phyloP scores from a whole-genome alignment of 2,888 invertebrate genomes.

The Apeira syringaria region DNA sequence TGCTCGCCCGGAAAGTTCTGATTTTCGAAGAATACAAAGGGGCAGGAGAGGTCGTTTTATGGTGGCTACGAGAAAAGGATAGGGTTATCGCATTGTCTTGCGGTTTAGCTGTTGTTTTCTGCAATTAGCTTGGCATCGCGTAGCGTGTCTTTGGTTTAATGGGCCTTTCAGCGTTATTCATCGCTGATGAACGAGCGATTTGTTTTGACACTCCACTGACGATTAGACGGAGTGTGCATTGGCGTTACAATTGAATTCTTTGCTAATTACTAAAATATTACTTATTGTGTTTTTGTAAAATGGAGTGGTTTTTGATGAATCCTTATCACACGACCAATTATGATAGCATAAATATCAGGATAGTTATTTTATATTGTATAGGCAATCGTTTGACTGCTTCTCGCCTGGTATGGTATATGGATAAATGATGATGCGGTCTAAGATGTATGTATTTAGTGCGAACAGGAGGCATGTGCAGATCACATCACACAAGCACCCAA shows the following conservation, averaged over 20 bases:
- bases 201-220: constrained; percentile 36
- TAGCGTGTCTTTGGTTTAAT: constrained; percentile 75
- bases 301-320: too few species aligned
- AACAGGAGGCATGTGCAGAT: too few species aligned
- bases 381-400: too few species aligned
- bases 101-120: constrained; percentile 77
- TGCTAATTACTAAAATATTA: too few species aligned
- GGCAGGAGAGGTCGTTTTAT: constrained; percentile 37
- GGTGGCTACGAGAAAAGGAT: constrained; percentile 48
- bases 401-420: too few species aligned
- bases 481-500: too few species aligned
- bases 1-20: background rate
- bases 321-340: too few species aligned
- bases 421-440: too few species aligned
- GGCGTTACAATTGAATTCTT: background rate
- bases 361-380: too few species aligned
- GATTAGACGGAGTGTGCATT: background rate
- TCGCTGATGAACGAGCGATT: constrained; percentile 37
- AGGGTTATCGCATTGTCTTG: constrained; percentile 67
- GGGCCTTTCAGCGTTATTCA: constrained; percentile 66
- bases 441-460: too few species aligned
- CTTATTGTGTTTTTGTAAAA: too few species aligned
- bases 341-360: too few species aligned
- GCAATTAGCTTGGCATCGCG: constrained; percentile 63
- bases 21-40: constrained; percentile 14